Base-by-base conservation (phyloP, 2,797 vertebrate species). In the Pelobates cultripes region DNA sequence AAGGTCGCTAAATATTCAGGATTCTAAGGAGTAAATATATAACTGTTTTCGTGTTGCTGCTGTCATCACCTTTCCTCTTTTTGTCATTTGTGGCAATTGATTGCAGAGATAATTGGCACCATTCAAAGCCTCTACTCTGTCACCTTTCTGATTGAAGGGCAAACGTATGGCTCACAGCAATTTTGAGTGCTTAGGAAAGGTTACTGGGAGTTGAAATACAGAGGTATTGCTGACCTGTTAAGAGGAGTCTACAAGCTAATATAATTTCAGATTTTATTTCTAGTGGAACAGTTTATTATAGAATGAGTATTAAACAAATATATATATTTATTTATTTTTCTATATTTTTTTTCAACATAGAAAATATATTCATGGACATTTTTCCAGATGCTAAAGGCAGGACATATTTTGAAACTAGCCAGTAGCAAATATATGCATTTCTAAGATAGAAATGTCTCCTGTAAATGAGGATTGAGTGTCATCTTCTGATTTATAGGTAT, bases 131-230 rank as follows among this genome's bases (percentile, higher is more conserved):
- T 84, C 72, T 79, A 76, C 64, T 71, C 77, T 84, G 77, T 79
- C 82, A 84, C 82, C 82, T 84, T 66, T 75, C 41, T 84, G 82
- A 84, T 84, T 84, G 77, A 79, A 79, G 82, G 82, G 82, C 82
- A 84, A 75, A 79, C 77, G 57, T 72, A 75, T 57, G 14, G 67
- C 77, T 79, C 77, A 67, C 45, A 53, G 77, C 77, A 84, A 79
- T 84, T 76, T 84, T n/a, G 10, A 84, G 55, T 75, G 57, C 60
- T 75, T 40, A 42, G 81, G 71, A 75, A 41, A 73, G 43, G 57
- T 79, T 79, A 75, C 73, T 75, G 73, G 67, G 75, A 67, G 82
- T 84, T 79, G 79, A 79, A 76, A 84, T 63, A 57, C 77, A 66
- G 75, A 66, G 74, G 77, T 79, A 57, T 45, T n/a, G 13, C 64